Conservation (phyloP, 2,888 invertebrate species). For the Oxycera nigricornis region DNA sequence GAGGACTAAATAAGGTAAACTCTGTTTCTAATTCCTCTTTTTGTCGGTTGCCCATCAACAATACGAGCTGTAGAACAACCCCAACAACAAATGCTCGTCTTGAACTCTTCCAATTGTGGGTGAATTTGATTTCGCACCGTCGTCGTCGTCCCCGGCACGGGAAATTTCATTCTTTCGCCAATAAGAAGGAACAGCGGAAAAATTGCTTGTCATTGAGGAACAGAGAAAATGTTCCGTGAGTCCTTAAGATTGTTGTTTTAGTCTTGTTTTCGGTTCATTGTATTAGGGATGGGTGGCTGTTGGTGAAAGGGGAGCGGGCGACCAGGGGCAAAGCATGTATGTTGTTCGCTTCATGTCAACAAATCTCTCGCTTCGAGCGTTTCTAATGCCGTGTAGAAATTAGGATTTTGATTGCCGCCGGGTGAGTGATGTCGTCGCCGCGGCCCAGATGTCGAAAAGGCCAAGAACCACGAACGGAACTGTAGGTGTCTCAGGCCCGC, state of each 20-base stretch:
- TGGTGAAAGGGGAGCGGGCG: not conserved
- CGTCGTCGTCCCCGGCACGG: not conserved
- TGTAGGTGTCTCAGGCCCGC: no score
- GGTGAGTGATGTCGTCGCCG: not conserved
- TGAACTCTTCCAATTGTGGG: not conserved
- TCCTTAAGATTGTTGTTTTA: slow-evolving; percentile 3
- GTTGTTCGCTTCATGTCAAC: slow-evolving; percentile 20
- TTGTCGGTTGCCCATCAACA: slow-evolving; percentile 31
- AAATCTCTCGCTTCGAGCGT: slow-evolving; percentile 10
- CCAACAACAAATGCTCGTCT: slow-evolving; percentile 15
- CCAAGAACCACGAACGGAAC: no score
- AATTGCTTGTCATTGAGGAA: slow-evolving; percentile 1
- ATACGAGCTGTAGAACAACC: slow-evolving; percentile 22
- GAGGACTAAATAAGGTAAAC: not conserved
- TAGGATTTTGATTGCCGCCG: slow-evolving; percentile 32
- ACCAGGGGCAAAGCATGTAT: not conserved
- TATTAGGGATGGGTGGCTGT: not conserved
- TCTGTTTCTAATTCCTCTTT: slow-evolving; percentile 30
- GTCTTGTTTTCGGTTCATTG: not conserved
- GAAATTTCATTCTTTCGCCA: not conserved
- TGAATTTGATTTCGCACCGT: not conserved
- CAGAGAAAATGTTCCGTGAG: slow-evolving; percentile 10
- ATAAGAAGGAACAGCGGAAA: not conserved
- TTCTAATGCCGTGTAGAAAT: slow-evolving; percentile 3
- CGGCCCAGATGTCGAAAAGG: no score